phyloP scores from a whole-genome alignment of 2,113 vertebrate species.

The Pseudois nayaur region DNA sequence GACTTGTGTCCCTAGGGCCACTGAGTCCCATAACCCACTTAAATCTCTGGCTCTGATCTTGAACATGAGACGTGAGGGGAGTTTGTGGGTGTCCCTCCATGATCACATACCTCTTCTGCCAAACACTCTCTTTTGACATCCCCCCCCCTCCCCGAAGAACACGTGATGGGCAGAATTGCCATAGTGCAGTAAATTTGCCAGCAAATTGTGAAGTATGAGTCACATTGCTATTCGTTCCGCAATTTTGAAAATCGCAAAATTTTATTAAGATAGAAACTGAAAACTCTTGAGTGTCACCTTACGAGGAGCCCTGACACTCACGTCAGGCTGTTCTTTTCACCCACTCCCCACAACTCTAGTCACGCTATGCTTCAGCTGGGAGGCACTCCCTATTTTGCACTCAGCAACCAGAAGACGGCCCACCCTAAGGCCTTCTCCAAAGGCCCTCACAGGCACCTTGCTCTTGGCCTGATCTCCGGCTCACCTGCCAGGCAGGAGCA shows the following conservation, averaged over 20 bases:
- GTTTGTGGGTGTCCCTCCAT: accelerated
- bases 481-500: accelerated
- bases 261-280: constrained; percentile 64
- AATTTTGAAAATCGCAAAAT: constrained; percentile 40
- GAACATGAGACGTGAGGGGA: not conserved
- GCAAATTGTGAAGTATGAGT: constrained; percentile 56
- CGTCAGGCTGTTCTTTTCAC: not conserved
- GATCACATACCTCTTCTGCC: not conserved
- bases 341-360: not conserved
- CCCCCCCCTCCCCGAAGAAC: not conserved
- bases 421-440: not conserved
- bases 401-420: not conserved
- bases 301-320: constrained; percentile 14
- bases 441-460: not conserved
- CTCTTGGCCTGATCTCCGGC: not conserved
- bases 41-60: not conserved
- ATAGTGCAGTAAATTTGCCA: not conserved
- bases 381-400: not conserved
- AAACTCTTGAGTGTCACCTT: constrained; percentile 35
- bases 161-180: not conserved
- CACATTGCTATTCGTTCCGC: constrained; percentile 33
- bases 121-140: not conserved
- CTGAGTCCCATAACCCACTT: not conserved
- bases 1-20: not conserved
- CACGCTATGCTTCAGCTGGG: constrained; percentile 9